A percentile compares a stretch with the other conserved stretches of the same genome.
Evolutionary conservation across 2,888 invertebrate species (phyloP).

Genomic region (Drosophila putrida): DNA sequence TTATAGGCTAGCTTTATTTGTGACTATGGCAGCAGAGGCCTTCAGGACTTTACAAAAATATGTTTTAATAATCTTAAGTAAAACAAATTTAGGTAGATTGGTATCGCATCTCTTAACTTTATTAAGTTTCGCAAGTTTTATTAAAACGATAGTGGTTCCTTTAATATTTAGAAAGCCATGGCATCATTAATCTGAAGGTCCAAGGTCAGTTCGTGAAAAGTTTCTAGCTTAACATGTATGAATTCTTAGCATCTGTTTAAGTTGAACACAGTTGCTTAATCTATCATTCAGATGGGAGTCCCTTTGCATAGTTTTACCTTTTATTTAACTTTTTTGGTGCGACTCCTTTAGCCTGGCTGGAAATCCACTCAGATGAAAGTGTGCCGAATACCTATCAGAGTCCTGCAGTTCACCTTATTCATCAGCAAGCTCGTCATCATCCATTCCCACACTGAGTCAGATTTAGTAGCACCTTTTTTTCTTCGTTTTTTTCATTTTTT

Average conservation of each 20-base stretch:
- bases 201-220: slow-evolving; percentile 36
- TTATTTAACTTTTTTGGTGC: slow-evolving; percentile 3
- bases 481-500: slow-evolving; percentile 15
- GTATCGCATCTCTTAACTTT: slow-evolving; percentile 7
- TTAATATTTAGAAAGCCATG: background rate
- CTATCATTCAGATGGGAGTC: slow-evolving; percentile 35
- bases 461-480: slow-evolving; percentile 60
- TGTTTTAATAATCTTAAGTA: background rate
- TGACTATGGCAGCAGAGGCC: too few relatives aligned
- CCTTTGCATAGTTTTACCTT: slow-evolving; percentile 34
- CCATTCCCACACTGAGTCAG: slow-evolving; percentile 33
- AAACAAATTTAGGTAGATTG: background rate
- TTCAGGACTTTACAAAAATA: too few relatives aligned
- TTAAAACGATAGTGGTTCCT: background rate
- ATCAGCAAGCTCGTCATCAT: slow-evolving; percentile 42
- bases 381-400: slow-evolving; percentile 11
- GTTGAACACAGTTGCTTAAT: slow-evolving; percentile 36
- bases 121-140: background rate
- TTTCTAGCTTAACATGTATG: slow-evolving; percentile 29
- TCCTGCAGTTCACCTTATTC: slow-evolving; percentile 21
- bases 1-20: too few relatives aligned
- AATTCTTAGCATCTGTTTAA: slow-evolving; percentile 40
- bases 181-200: slow-evolving; percentile 35
- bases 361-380: slow-evolving; percentile 29
- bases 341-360: slow-evolving; percentile 25